A percentile compares a stretch with the other conserved stretches of the same genome.
phyloP scores from a whole-genome alignment of 2,888 invertebrate genomes.

The Tortricodes alternella region DNA sequence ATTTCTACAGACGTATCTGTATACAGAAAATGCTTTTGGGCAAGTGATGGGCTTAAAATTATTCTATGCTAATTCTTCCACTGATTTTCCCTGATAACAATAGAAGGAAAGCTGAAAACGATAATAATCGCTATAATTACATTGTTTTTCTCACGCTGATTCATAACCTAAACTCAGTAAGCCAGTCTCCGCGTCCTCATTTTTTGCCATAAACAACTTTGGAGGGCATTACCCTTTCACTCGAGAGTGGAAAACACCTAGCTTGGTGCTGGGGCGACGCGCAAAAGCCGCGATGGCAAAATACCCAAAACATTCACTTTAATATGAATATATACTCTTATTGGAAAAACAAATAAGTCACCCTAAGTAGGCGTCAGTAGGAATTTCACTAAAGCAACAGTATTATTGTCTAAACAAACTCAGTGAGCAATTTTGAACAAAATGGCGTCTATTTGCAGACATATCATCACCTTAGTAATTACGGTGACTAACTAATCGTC shows the following conservation, averaged over 20 bases:
- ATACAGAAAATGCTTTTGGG: neutral
- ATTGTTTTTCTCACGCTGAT: constrained; percentile 78
- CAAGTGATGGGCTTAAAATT: neutral
- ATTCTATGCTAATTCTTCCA: neutral
- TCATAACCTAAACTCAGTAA: constrained; percentile 78
- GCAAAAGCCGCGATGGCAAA: constrained; percentile 50
- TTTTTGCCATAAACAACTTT: constrained; percentile 81
- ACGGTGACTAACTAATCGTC: too few species aligned
- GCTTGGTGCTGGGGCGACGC: constrained; percentile 55
- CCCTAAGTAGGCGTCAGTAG: too few species aligned
- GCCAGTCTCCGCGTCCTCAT: constrained; percentile 77
- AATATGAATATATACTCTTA: neutral
- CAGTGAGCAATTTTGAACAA: too few species aligned
- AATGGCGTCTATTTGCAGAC: too few species aligned
- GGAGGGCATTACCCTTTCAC: constrained; percentile 76
- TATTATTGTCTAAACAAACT: too few species aligned
- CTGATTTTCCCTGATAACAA: neutral
- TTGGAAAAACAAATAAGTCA: neutral
- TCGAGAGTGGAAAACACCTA: constrained; percentile 69
- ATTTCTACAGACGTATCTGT: neutral
- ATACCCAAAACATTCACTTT: constrained; percentile 17
- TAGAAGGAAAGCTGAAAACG: neutral
- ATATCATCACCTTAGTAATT: too few species aligned
- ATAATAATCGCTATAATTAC: constrained; percentile 42
- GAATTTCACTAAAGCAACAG: too few species aligned